Base-by-base conservation (phyloP, 2,113 vertebrate genomes). In the Anolis carolinensis region DNA sequence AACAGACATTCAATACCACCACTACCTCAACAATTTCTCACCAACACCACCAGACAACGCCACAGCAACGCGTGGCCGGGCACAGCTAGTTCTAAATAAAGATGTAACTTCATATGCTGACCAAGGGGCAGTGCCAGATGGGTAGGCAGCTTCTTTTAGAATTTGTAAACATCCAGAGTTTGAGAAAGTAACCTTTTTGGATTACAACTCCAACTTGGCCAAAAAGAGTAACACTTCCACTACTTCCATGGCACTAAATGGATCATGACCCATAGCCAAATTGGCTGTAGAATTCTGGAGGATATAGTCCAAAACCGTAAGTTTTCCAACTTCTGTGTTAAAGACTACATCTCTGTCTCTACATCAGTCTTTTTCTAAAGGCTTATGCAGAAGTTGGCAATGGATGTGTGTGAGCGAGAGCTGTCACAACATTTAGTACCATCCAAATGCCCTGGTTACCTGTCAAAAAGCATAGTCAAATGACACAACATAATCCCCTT, bases 371-470 rank as follows among this genome's bases (percentile, higher is more conserved):
- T 50, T 94, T 74, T 92, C 86, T 89, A 39, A 70, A 79, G 86
- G 86, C 83, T 81, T 3, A 1, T 1, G 34, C 4, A 14, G 65
- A 72, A 84, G 91, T 75, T 86, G 93, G 55, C 55, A 90, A 84
- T 13, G 55, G 14, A 18, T 59, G 14, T 59, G 55, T 44, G 39
- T 44, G 39, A 4, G 39, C 5, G 39, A 44, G 39, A 44, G 39
- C 74, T 5, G 90, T 90, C 90, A 44, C 87, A 90, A 89, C 88
- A 67, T 89, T 92, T 79, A 92, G 88, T 90, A 90, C 91, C 87
- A 91, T 88, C 92, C 88, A 95, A 90, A 88, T 81, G 89, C 89
- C 93, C 91, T 92, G 88, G 65, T 86, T 70, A 88, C 88, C 93
- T 90, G 48, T 62, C 91, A 89, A 90, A 92, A 91, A 81, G 87